Percentiles rank a stretch among this genome's conserved stretches.
Conservation (phyloP, 2,888 invertebrate genomes). For the Gymnocheta viridis region DNA sequence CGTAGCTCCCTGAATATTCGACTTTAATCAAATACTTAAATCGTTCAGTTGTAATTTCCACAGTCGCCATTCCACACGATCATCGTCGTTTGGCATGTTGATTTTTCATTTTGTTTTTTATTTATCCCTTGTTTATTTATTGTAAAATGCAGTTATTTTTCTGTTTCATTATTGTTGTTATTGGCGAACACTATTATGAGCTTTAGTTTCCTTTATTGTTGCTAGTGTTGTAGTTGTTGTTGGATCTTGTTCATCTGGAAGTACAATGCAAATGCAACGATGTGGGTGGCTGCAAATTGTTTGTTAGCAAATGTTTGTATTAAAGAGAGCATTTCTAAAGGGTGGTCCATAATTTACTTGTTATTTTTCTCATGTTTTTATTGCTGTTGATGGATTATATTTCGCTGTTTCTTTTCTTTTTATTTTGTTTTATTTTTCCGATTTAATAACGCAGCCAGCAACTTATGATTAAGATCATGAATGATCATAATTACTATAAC, state of each 20-base stretch:
- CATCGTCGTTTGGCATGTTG: conserved; percentile 2
- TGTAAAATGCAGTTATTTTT: conserved; percentile 53
- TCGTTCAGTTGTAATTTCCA: conserved; percentile 1
- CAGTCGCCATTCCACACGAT: conserved; percentile 20
- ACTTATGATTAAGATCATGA: conserved; percentile 13
- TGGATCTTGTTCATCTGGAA: conserved; percentile 17
- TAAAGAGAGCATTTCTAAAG: conserved; percentile 47
- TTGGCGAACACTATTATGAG: conserved; percentile 27
- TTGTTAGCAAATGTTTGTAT: conserved; percentile 46
- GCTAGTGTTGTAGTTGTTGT: conserved; percentile 22
- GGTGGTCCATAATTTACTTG: conserved; percentile 67
- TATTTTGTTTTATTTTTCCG: not conserved
- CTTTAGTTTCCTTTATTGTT: conserved; percentile 31
- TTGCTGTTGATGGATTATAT: conserved; percentile 52
- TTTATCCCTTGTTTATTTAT: conserved; percentile 58
- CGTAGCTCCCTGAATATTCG: not conserved
- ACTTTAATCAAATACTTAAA: not conserved
- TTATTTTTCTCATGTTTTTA: conserved; percentile 52
- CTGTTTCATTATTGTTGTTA: conserved; percentile 15
- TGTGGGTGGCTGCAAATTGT: conserved; percentile 59
- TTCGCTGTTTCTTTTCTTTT: conserved; percentile 39
- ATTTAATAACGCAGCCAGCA: conserved; percentile 1
- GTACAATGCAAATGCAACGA: conserved; percentile 51
- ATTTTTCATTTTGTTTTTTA: conserved; percentile 25
- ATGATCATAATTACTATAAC: not conserved